phyloP scores from a whole-genome alignment of 92 coral and sea anemone genomes.

The Zoanthus sansibaricus region DNA sequence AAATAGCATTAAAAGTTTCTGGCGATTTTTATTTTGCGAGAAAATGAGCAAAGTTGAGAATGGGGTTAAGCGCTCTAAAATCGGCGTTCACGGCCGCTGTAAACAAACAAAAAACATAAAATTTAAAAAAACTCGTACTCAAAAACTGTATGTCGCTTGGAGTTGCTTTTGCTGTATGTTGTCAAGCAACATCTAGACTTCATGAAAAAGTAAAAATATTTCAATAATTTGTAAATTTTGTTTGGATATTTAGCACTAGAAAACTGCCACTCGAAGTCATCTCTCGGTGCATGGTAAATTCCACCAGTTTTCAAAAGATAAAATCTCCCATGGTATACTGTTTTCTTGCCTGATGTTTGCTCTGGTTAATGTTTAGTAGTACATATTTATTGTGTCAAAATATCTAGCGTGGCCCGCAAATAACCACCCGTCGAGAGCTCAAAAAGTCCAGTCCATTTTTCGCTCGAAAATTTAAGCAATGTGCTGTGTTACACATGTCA shows the following conservation, averaged over 20 bases:
- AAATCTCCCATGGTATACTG: constrained; percentile 24
- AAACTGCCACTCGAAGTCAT: constrained; percentile 9
- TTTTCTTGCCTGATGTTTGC: constrained; percentile 20
- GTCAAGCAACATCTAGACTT: too few species aligned
- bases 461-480: constrained; percentile 1
- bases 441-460: background rate
- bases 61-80: background rate
- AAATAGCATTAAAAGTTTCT: too few species aligned
- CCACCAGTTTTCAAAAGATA: background rate
- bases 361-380: constrained; percentile 7
- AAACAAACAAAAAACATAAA: too few species aligned
- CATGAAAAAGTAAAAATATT: too few species aligned
- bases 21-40: too few species aligned
- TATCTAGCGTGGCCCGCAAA: constrained; percentile 25
- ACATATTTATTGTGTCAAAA: constrained; percentile 11
- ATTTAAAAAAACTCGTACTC: too few species aligned
- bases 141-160: too few species aligned
- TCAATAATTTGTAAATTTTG: too few species aligned
- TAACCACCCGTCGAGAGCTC: constrained; percentile 10
- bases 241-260: background rate
- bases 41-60: background rate
- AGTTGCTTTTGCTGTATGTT: too few species aligned
- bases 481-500: background rate
- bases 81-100: constrained; percentile 2
- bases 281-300: constrained; percentile 9